Percentiles rank a stretch among this genome's conserved stretches.
Evolutionary conservation across 1,140 invertebrate species (phyloP).

Genomic region (Bombus confusus): DNA sequence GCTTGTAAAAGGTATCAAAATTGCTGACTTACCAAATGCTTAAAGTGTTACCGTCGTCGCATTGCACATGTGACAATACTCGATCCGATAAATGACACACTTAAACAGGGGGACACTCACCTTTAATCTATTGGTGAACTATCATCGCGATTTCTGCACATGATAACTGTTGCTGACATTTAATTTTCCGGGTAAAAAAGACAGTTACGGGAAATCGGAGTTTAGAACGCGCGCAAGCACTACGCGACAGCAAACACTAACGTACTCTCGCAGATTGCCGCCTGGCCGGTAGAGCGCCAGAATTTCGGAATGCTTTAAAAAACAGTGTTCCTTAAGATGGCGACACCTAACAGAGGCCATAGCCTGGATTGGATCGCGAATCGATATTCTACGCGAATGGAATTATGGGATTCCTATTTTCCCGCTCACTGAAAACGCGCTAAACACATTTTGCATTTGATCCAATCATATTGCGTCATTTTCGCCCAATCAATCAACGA

Average conservation of each 20-base stretch:
- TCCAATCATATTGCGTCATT: too few species aligned
- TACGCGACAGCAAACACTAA: constrained; percentile 44
- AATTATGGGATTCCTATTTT: neutral
- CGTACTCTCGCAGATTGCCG: constrained; percentile 59
- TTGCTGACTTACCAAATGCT: constrained; percentile 14
- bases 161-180: neutral
- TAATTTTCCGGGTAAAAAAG: neutral
- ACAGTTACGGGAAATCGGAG: neutral
- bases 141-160: constrained; percentile 23
- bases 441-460: neutral
- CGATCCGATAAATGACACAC: constrained; percentile 8
- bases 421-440: neutral
- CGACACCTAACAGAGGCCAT: constrained; percentile 54
- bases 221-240: constrained; percentile 53
- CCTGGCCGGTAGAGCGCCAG: constrained; percentile 61
- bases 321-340: constrained; percentile 43
- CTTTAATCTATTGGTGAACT: neutral
- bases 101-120: constrained; percentile 24
- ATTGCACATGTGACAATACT: constrained; percentile 24
- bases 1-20: neutral
- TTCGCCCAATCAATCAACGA: neutral
- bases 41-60: constrained; percentile 13
- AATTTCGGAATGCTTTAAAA: constrained; percentile 36
- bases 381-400: neutral
- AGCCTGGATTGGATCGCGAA: constrained; percentile 16